Conservation (phyloP, 2,113 vertebrate genomes). For the Mugil cephalus region DNA sequence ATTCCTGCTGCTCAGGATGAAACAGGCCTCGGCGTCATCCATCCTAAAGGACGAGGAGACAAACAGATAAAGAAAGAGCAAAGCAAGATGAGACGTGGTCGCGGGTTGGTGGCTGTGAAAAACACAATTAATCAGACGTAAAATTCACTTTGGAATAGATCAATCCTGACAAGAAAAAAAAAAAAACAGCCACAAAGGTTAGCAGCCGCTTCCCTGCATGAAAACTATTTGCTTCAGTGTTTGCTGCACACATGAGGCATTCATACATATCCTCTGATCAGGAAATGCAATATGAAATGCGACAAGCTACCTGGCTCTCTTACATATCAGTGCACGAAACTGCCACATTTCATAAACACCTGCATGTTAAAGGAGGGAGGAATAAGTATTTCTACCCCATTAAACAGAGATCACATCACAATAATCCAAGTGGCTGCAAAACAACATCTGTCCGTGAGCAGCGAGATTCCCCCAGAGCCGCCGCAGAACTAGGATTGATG, state of each 20-base stretch:
- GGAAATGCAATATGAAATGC: neutral
- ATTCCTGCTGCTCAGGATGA: slow-evolving; percentile 97
- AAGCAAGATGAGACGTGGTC: neutral
- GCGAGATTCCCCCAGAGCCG: no score
- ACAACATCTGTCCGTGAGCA: neutral
- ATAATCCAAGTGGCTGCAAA: neutral
- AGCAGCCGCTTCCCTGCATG: neutral
- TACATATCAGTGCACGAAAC: neutral
- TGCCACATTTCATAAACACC: neutral
- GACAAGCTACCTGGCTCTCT: neutral
- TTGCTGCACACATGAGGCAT: neutral
- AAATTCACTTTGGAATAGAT: neutral
- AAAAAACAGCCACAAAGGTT: slow-evolving; percentile 23
- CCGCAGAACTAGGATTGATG: neutral
- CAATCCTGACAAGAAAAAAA: neutral
- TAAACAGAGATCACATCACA: neutral
- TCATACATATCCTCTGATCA: neutral
- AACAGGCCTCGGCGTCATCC: slow-evolving; percentile 98
- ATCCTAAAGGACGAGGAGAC: slow-evolving; percentile 85
- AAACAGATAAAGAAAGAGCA: slow-evolving; percentile 9
- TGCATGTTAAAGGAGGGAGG: neutral
- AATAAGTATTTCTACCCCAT: neutral
- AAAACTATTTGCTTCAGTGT: slow-evolving; percentile 11
- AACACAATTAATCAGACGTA: neutral
- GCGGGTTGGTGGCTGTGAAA: neutral